Percentiles rank a stretch among this genome's conserved stretches.
phyloP scores from a whole-genome alignment of 1,140 invertebrate genomes.

The Diabrotica virgifera region DNA sequence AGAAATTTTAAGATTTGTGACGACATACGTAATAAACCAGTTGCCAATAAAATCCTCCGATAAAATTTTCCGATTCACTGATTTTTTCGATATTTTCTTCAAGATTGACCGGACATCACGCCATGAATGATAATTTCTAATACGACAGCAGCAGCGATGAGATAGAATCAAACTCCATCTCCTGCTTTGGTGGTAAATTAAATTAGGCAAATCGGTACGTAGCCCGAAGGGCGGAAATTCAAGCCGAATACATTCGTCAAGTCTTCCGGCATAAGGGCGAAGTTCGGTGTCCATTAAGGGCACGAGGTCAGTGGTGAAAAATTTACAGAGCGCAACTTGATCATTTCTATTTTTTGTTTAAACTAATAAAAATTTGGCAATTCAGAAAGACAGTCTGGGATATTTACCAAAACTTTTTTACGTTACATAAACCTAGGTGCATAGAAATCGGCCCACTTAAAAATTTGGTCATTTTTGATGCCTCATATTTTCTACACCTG shows the following conservation, averaged over 20 bases:
- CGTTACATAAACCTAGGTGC: too few relatives aligned
- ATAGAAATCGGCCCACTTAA: too few relatives aligned
- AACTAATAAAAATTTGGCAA: too few relatives aligned
- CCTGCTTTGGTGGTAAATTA: constrained; percentile 3
- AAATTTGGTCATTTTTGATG: too few relatives aligned
- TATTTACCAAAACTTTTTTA: too few relatives aligned
- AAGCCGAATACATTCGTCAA: constrained; percentile 18
- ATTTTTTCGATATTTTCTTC: constrained; percentile 1
- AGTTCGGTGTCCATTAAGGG: constrained; percentile 12
- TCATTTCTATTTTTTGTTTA: too few relatives aligned
- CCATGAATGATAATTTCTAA: constrained; percentile 1
- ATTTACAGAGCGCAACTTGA: not conserved
- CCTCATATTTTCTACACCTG: too few relatives aligned
- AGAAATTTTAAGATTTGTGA: too few relatives aligned
- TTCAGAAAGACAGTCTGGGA: too few relatives aligned
- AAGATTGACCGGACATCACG: constrained; percentile 1
- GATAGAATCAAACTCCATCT: not conserved
- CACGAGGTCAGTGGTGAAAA: constrained; percentile 4
- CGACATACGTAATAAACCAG: too few relatives aligned
- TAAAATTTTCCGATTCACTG: not conserved
- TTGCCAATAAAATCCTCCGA: not conserved
- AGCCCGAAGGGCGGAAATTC: constrained; percentile 11
- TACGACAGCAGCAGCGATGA: not conserved
- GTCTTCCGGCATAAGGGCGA: constrained; percentile 8
- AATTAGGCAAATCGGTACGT: constrained; percentile 17